These are phyloP conservation scores for Caenorhabditis macrosperma DNA, from an alignment of 2,888 invertebrate genomes.

Conservation along the genomic window DNA sequence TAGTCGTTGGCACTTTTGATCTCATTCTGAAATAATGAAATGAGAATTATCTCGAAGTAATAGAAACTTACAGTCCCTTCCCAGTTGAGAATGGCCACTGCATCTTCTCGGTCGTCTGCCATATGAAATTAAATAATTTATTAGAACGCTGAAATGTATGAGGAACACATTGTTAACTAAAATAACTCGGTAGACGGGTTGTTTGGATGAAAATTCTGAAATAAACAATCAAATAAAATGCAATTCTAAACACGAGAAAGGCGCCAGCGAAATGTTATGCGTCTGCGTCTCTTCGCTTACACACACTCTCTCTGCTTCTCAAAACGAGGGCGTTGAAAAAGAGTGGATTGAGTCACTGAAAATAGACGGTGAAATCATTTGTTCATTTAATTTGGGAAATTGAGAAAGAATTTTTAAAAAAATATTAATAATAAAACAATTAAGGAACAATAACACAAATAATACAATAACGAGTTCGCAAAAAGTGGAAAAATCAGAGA, in stretches of 20 bases:
- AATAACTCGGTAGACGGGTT: too few species aligned
- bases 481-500: too few species aligned
- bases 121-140: slow-evolving; percentile 13
- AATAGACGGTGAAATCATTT: too few species aligned
- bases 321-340: too few species aligned
- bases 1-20: slow-evolving; percentile 63
- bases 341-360: too few species aligned
- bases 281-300: not conserved
- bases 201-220: not conserved
- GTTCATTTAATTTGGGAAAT: too few species aligned
- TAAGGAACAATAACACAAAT: too few species aligned
- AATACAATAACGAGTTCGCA: too few species aligned
- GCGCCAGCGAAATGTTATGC: not conserved
- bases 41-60: not conserved
- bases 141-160: not conserved
- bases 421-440: too few species aligned
- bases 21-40: slow-evolving; percentile 40
- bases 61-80: slow-evolving; percentile 43
- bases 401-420: too few species aligned
- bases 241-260: not conserved
- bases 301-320: not conserved
- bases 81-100: slow-evolving; percentile 47
- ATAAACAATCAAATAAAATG: not conserved
- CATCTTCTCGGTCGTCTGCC: slow-evolving; percentile 41
- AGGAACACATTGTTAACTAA: too few species aligned